Evolutionary conservation across 1,140 invertebrate genomes (phyloP), one percentile per base, ranked within the genome.

Genomic region (Phenacoccus solenopsis): DNA sequence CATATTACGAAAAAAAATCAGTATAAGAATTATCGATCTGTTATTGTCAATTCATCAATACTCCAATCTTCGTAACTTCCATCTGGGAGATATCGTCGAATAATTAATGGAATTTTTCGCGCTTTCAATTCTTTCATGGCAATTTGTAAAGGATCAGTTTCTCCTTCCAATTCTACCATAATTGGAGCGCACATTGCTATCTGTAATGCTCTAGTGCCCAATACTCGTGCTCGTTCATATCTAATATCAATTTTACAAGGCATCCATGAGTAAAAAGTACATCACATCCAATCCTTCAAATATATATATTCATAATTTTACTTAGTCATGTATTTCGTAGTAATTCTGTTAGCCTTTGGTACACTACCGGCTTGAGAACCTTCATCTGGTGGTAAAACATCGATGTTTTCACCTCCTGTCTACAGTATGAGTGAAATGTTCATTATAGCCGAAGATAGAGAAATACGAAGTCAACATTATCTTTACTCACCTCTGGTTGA

Each of bases 161-260:
- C 98, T 56, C 96, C 96, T 80, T 99, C 97, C 27, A 99, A 80
- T 80, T 99, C 98, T 21, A 99, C 98, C 98, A 99, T 99, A 0
- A 99, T 95, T 2, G 98, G 98, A 9, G 98, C 97, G 83, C 97
- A 98, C 98, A 99, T 99, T 0, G 97, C 94, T 76, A 99, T 99
- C 80, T 99, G 98, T 27, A 99, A 80, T 0, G 98, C 98, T 78
- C 98, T 82, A 1, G 98, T 99, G 1, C 98, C 96, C 72, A 97
- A 78, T 0, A 98, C 91, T 74, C 96, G 81, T 0, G 96, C 96
- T 74, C 96, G 80, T 82, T 98, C 96, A 81, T 90, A 90, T 75
- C 83, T 84, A 70, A 70, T 78, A 76, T 72, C 70, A 69, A 12
- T 5, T 16, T 24, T 25, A n/a, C 67, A 68, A 25, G 25, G n/a